Conservation (phyloP, 2,888 invertebrate genomes). For the Chalcosyrphus nemorum region DNA sequence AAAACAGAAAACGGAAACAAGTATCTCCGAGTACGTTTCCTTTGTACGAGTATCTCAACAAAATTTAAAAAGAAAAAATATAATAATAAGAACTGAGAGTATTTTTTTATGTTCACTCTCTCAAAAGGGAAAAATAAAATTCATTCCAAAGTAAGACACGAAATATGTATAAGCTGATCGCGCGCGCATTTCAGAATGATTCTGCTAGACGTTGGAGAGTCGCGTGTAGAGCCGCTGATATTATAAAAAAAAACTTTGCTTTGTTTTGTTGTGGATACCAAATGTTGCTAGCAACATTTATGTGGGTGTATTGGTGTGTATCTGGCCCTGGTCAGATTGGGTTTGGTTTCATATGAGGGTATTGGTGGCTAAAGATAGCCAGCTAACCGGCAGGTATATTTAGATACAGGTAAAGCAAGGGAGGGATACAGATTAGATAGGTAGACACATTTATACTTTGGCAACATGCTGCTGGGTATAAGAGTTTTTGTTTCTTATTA, state of each 20-base stretch:
- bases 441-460: slow-evolving; percentile 9
- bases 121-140: not conserved
- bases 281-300: slow-evolving; percentile 72
- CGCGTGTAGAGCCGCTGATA: slow-evolving; percentile 47
- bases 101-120: slow-evolving; percentile 14
- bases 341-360: not conserved
- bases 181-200: slow-evolving; percentile 82
- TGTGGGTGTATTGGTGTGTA: slow-evolving; percentile 33
- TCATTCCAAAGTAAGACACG: slow-evolving; percentile 23
- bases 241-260: slow-evolving; percentile 6
- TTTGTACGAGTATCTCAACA: not conserved
- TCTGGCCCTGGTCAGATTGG: slow-evolving; percentile 14
- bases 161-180: slow-evolving; percentile 77
- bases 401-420: slow-evolving; percentile 77
- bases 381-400: slow-evolving; percentile 73
- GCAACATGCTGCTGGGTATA: slow-evolving; percentile 45
- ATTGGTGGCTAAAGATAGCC: slow-evolving; percentile 60
- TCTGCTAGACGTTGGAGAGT: slow-evolving; percentile 76
- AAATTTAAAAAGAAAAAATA: no score
- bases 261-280: slow-evolving; percentile 34
- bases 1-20: not conserved
- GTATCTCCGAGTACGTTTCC: not conserved
- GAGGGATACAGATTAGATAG: slow-evolving; percentile 1
- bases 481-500: no score
- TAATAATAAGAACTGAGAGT: not conserved